Conservation (phyloP, 92 coral and sea anemone genomes). For the Anthopleura xanthogrammica region DNA sequence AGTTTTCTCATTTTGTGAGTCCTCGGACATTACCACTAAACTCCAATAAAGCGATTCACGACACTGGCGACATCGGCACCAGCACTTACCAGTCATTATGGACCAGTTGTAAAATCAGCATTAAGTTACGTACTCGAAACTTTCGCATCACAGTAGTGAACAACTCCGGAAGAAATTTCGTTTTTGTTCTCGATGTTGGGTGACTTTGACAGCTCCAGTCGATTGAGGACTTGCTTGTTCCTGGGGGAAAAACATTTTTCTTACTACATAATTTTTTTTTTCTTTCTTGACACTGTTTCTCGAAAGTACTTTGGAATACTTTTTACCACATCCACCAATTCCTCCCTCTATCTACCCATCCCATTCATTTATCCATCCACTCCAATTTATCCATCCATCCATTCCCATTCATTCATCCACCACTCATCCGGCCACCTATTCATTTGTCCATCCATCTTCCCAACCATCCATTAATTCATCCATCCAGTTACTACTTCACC, state of each 20-base stretch:
- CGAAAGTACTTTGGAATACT: too few relatives aligned
- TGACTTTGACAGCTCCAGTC: slow-evolving; percentile 66
- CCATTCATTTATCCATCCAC: too few relatives aligned
- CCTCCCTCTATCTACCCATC: too few relatives aligned
- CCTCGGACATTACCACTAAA: background rate
- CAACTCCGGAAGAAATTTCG: slow-evolving; percentile 50
- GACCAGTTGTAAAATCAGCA: background rate
- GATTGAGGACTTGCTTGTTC: slow-evolving; percentile 83
- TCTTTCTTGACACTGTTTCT: too few relatives aligned
- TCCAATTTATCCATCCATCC: too few relatives aligned
- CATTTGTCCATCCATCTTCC: too few relatives aligned
- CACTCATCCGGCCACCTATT: too few relatives aligned
- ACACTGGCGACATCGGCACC: background rate
- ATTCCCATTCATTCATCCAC: too few relatives aligned
- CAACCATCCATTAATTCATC: too few relatives aligned
- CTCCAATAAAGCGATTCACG: background rate
- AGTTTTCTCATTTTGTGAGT: background rate
- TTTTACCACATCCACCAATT: too few relatives aligned
- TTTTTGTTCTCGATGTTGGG: slow-evolving; percentile 56
- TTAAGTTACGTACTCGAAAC: slow-evolving; percentile 5
- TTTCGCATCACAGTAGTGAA: slow-evolving; percentile 33
- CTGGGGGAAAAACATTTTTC: slow-evolving; percentile 32
- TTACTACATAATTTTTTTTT: too few relatives aligned
- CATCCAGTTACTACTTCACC: too few relatives aligned
- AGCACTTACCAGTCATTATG: background rate